Base-by-base conservation (phyloP, 1,140 invertebrate genomes). In the Marisa cornuarietis region DNA sequence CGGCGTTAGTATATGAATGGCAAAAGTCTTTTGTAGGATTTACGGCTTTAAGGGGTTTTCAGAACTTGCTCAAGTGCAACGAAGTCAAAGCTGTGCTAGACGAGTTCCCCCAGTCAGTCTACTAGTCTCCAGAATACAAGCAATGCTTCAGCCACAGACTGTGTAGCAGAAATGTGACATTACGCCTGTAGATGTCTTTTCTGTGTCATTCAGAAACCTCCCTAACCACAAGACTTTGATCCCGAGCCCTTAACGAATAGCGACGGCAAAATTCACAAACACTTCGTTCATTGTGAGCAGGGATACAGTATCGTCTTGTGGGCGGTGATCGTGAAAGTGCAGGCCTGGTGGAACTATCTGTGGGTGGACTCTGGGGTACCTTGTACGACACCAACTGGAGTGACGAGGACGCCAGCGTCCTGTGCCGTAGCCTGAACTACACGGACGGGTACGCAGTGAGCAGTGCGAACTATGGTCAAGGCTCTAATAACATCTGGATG, bases 291-390 rank as follows among this genome's bases (percentile, higher is more conserved):
- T 4, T 42, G 31, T 42, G 31, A 42, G 16, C 62, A 83, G 82
- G 82, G 54, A 75, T 83, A n/a, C 61, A 79, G 74, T 82, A 79
- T 62, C 79, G 76, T 11, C 58, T 83, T 16, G 71, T 31, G 31
- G 5, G 24, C 6, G 76, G 71, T 63, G 65, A 76, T 6, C n/a
- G 49, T 7, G 58, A 31, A 26, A 6, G 13, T 42, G 66, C 76
- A 68, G 95, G 95, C 22, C 91, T 94, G 78, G 87, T 96, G 14
- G 95, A 96, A 92, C 93, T 96, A 3, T 94, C 93, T 90, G 91
- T 90, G 11, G 83, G 84, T 71, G 83, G 84, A 22, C 71, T 79
- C 26, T 88, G 88, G 87, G 90, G 90, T 0, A 90, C 88, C 14
- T 80, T 91, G 4, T 89, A 87, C 81, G 84, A 85, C 79, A 79